Evolutionary conservation across 2,888 invertebrate species (phyloP), one percentile per base, ranked within the genome.

Genomic region (Netelia fuscicornis): DNA sequence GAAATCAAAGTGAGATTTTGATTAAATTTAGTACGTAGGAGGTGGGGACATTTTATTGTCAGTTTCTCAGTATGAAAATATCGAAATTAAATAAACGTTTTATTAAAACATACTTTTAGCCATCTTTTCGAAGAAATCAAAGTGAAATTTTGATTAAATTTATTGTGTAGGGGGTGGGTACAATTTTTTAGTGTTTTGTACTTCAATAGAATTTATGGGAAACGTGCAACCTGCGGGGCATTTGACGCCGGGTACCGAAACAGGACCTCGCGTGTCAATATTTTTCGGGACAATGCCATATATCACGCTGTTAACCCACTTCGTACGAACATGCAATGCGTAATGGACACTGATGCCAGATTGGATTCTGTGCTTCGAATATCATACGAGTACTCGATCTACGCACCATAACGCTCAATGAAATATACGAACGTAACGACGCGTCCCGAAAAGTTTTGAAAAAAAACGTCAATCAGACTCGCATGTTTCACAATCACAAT

Each of bases 281-380:
- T 84, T 84, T 84, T 72, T 75, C 52, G 17, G 75, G 65, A 75
- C 64, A 60, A 64, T 10, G 76, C 71, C 48, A 79, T 79, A 67
- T 78, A 76, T 70, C 80, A 76, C 65, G 42, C 80, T 68, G 71
- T 81, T 84, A 84, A 84, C 76, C 84, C 76, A 84, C 71, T 84
- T 84, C 74, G 71, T 79, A 11, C 56, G 70, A 64, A 65, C 30
- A 76, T 60, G 65, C 71, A 65, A 17, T 67, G 23, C 71, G 80
- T 54, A 72, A 84, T 76, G 65, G 67, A 62, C 48, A 70, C 70
- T 83, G 62, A 56, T 17, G 37, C 11, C 52, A 75, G 54, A 65
- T 75, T 76, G 52, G 64, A 56, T 56, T 70, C 17, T 65, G 54
- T 11, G 42, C 64, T 52, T 60, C 48, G 30, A 62, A 30, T 75